Evolutionary conservation across 2,113 vertebrate species (phyloP), one percentile per base, ranked within the genome.

Genomic region (Aix galericulata): DNA sequence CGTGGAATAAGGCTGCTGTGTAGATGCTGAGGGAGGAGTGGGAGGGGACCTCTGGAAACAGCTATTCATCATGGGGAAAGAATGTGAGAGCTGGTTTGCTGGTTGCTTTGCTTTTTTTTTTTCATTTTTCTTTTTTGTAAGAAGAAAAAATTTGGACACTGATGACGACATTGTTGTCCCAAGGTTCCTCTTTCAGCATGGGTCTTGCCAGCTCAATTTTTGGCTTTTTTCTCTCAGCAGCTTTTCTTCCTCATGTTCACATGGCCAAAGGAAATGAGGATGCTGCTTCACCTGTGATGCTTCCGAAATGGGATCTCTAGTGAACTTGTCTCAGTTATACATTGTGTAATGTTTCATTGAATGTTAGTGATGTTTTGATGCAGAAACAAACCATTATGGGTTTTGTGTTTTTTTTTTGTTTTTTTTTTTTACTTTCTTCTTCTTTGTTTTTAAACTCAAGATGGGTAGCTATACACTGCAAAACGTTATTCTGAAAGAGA

Each of bases 181-280:
- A 83, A 80, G 60, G 66, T 86, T 76, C 60, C 23, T 93, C 62
- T 80, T 93, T 93, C 79, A 91, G 88, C 80, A 64, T 83, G 76
- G 75, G 46, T 86, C 80, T 86, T 95, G 85, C 79, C 68, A 88
- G 68, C 64, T 88, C 79, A 17, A 13, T 36, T 81, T 82, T 95
- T 91, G 89, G 73, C 83, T 94, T 74, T 60, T 86, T 92, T 87
- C 77, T 91, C 55, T 83, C 62, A 79, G 66, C 67, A 79, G 60
- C 74, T 87, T 92, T 81, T 74, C 53, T 83, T 92, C 78, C 40
- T 89, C 22, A 8, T 63, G 21, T 86, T 88, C 85, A 59, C 29
- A 32, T 72, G 56, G 40, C 64, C 68, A 81, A 66, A 73, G 68
- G 72, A 81, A 86, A 88, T 0, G 6, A 85, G 46, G 10, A 80